These are phyloP conservation scores for Siniperca chuatsi DNA, from an alignment of 2,113 vertebrate genomes.

Conservation along the genomic window DNA sequence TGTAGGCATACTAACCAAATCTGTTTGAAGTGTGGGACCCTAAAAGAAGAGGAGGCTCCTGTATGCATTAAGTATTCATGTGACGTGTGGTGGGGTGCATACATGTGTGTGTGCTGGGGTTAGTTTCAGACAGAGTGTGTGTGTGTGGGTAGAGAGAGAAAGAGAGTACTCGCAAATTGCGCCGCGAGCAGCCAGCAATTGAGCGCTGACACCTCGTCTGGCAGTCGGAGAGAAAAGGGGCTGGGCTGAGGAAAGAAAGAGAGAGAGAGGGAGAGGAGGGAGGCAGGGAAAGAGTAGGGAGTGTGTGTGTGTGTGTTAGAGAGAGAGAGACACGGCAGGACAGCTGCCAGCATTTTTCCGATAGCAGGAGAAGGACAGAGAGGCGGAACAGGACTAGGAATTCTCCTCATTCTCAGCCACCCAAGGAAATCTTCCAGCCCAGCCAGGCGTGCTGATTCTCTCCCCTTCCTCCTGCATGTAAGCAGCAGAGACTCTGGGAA, in stretches of 20 bases:
- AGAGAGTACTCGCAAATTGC: slow-evolving; percentile 74
- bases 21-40: slow-evolving; percentile 87
- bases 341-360: slow-evolving; percentile 85
- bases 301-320: slow-evolving; percentile 44
- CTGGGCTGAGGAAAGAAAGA: slow-evolving; percentile 80
- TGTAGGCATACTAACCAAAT: slow-evolving; percentile 85
- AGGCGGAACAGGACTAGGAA: slow-evolving; percentile 77
- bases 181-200: slow-evolving; percentile 81
- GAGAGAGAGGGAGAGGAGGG: slow-evolving; percentile 41
- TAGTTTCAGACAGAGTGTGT: slow-evolving; percentile 33
- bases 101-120: slow-evolving; percentile 8
- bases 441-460: slow-evolving; percentile 51
- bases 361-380: slow-evolving; percentile 79
- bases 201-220: slow-evolving; percentile 86
- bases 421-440: slow-evolving; percentile 65
- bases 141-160: slow-evolving; percentile 54
- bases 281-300: slow-evolving; percentile 60
- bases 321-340: slow-evolving; percentile 76
- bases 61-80: slow-evolving; percentile 87
- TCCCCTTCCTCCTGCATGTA: slow-evolving; percentile 55
- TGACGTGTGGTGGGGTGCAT: slow-evolving; percentile 78
- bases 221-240: slow-evolving; percentile 84
- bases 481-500: slow-evolving; percentile 53
- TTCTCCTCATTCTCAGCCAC: slow-evolving; percentile 74
- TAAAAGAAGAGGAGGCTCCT: slow-evolving; percentile 84